Evolutionary conservation across 2,888 invertebrate species (phyloP).

Genomic region (Cantharis rustica): DNA sequence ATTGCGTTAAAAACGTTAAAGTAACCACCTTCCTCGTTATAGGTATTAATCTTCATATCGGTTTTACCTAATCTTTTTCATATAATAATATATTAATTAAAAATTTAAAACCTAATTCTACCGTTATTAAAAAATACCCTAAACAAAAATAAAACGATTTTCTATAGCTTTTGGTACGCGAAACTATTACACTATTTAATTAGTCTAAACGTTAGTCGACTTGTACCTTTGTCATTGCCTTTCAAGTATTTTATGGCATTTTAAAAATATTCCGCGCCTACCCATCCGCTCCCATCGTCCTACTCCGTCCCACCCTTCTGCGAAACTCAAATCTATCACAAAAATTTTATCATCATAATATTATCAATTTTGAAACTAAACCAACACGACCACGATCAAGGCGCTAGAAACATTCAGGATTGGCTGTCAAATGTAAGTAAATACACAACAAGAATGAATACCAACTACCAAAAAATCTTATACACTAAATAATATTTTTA

Average conservation of each 20-base stretch:
- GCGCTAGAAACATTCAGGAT: slow-evolving; percentile 43
- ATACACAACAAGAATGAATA: slow-evolving; percentile 51
- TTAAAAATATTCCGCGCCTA: slow-evolving; percentile 13
- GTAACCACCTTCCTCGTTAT: slow-evolving; percentile 28
- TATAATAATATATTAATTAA: slow-evolving; percentile 25
- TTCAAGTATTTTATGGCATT: slow-evolving; percentile 30
- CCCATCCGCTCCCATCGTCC: background rate
- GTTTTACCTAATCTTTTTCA: slow-evolving; percentile 32
- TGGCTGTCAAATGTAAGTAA: slow-evolving; percentile 44
- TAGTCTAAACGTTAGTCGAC: slow-evolving; percentile 42
- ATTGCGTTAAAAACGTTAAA: slow-evolving; percentile 13
- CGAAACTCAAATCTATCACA: background rate
- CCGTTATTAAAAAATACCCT: slow-evolving; percentile 30
- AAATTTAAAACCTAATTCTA: slow-evolving; percentile 34
- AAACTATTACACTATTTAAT: slow-evolving; percentile 39
- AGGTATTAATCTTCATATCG: background rate
- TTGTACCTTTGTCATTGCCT: slow-evolving; percentile 36
- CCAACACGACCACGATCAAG: slow-evolving; percentile 5
- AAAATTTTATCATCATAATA: background rate
- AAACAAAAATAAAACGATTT: slow-evolving; percentile 48
- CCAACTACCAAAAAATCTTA: slow-evolving; percentile 56
- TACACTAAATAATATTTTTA: slow-evolving; percentile 54
- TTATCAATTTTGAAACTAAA: slow-evolving; percentile 5
- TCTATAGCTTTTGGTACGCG: slow-evolving; percentile 48
- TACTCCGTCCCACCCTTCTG: background rate